Base-by-base conservation (phyloP, 2,888 invertebrate species). In the Atrina japonica region DNA sequence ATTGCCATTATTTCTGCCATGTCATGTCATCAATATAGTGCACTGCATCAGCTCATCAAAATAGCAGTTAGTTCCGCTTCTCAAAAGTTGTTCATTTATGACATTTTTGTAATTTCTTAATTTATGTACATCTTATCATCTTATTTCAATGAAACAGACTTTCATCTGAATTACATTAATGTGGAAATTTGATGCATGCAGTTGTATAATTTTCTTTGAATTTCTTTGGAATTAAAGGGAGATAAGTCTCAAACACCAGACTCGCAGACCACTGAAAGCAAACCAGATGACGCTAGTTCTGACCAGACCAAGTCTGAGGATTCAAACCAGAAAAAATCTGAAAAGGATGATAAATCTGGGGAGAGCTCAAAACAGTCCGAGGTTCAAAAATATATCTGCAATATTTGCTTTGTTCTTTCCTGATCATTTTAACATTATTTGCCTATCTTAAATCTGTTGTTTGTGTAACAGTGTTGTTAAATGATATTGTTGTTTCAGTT, bases 251-350 rank as follows among this genome's bases (percentile, higher is more conserved):
- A 52, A 16, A 50, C 29, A n/a, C n/a, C n/a, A 14, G 53, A 55
- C 14, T 14, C 40, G 25, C 40, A 64, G 14, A 30, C 50, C n/a
- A 21, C 41, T 2, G 29, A 25, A 43, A 11, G 27, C 2, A 53
- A 63, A 60, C 58, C 71, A 49, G 65, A 55, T 59, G 65, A 72
- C 55, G 56, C 66, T 29, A 69, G 52, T 23, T 66, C 72, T 30
- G 53, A 63, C 60, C 71, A 74, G 68, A 61, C 66, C 41, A 60
- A 69, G 29, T 55, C 29, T 27, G 63, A 40, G 53, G 66, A 47
- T 16, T 61, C 35, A 45, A n/a, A 47, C 21, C 61, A 27, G 52
- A 60, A 27, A 40, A 41, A 16, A 16, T 47, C 35, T 35, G 35
- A 35, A 35, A 35, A 35, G 11, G 35, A n/a, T n/a, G 63, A 35